Base-by-base conservation (phyloP, 2,113 vertebrate species). In the Trematocara marginatum region DNA sequence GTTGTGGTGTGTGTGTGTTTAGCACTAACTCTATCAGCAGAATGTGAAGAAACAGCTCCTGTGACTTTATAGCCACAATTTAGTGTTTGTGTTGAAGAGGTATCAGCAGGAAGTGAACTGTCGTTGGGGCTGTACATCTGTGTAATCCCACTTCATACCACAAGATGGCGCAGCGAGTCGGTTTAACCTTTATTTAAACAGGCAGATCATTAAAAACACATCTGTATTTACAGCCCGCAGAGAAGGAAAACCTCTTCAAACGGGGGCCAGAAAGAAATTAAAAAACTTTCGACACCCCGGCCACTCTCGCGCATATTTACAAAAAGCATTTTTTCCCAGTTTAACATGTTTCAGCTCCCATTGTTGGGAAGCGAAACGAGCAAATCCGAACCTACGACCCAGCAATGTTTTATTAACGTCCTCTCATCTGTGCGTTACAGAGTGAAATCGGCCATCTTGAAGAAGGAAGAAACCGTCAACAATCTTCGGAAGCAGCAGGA, bases 381-480 rank as follows among this genome's bases (percentile, higher is more conserved):
- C 20, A 71, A 4, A 71, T 47, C 40, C 40, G 45, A 71, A 71
- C 4, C 66, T 0, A 45, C 1, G 2, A 6, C 66, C 20, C 66
- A 10, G 40, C 42, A 29, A 29, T 18, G 66, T 20, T 52, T 78
- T 20, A 2, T 56, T 69, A 57, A 78, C 7, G 0, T 53, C 10
- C 1, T 54, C 2, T 18, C 6, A 2, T 74, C 5, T 83, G 16
- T 87, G 7, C 4, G 74, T 82, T 5, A 0, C 47, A 99, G 99
- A 90, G 98, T 99, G 88, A 99, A 98, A 93, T 87, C 92, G 0
- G 99, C 98, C 0, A 96, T 99, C 10, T 93, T 96, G 78, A 98
- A 96, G 95, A 99, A 99, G 92, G 98, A 99, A 81, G 97, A 98
- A 82, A 96, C 96, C 0, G 96, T 99, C 78, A 97, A 79, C 90